Evolutionary conservation across 2,797 vertebrate genomes (phyloP).

Genomic region (Chrosomus eos): DNA sequence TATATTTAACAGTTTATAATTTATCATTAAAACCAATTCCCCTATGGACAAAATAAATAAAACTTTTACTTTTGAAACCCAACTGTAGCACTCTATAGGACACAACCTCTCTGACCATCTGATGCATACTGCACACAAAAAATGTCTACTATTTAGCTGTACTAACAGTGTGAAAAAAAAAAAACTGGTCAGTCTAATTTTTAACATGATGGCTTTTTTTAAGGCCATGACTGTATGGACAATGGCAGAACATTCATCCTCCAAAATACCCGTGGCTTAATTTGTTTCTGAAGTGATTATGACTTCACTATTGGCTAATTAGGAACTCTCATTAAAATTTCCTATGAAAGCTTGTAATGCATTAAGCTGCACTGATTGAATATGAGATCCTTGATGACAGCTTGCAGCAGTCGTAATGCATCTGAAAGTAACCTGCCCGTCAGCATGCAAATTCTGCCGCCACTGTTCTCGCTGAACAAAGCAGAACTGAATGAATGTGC

Average conservation of each 20-base stretch:
- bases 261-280: slow-evolving; percentile 77
- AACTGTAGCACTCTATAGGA: background rate
- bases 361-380: slow-evolving; percentile 81
- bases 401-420: slow-evolving; percentile 59
- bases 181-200: slow-evolving; percentile 52
- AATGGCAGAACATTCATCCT: slow-evolving; percentile 72
- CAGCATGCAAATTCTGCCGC: slow-evolving; percentile 61
- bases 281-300: slow-evolving; percentile 83
- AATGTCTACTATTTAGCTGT: slow-evolving; percentile 59
- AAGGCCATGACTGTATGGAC: slow-evolving; percentile 56
- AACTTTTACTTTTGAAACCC: background rate
- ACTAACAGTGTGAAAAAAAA: slow-evolving; percentile 55
- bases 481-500: slow-evolving; percentile 46
- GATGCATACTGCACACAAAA: background rate
- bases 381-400: slow-evolving; percentile 68
- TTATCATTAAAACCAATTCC: background rate
- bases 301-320: slow-evolving; percentile 82
- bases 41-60: background rate
- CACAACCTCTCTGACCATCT: background rate
- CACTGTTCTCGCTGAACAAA: slow-evolving; percentile 52
- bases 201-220: slow-evolving; percentile 59
- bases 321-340: slow-evolving; percentile 80
- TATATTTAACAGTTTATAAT: background rate
- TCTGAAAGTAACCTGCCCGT: slow-evolving; percentile 58
- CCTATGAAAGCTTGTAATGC: slow-evolving; percentile 81